Evolutionary conservation across 2,888 invertebrate species (phyloP).

Genomic region (Sericinus montela): DNA sequence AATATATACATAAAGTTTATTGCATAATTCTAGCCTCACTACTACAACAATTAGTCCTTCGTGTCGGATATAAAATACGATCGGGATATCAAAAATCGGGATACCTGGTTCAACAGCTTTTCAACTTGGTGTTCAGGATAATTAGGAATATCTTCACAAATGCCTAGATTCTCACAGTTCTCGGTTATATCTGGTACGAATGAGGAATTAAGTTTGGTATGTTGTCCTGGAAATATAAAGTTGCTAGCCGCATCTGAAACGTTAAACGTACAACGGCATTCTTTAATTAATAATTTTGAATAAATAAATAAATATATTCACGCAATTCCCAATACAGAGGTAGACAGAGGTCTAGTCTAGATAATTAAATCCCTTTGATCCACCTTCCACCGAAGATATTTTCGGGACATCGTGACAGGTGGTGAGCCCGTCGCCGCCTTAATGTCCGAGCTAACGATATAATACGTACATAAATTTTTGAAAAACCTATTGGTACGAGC

Average conservation of each 20-base stretch:
- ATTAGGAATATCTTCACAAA: conserved; percentile 46
- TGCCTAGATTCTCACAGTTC: conserved; percentile 35
- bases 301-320: no score
- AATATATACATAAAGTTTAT: no score
- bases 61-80: neutral
- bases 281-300: neutral
- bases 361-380: no score
- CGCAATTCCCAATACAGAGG: no score
- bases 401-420: no score
- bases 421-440: no score
- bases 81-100: neutral
- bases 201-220: neutral
- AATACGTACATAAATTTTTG: no score
- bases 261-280: neutral
- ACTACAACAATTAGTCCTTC: neutral
- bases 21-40: no score
- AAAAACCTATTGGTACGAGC: no score
- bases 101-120: conserved; percentile 37
- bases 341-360: no score
- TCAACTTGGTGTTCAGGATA: conserved; percentile 45
- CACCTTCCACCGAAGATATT: no score
- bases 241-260: neutral
- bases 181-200: conserved; percentile 27
- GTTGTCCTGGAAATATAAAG: neutral
- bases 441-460: no score